phyloP scores from a whole-genome alignment of 2,113 vertebrate species.

The Mesoclemmys tuberculata region DNA sequence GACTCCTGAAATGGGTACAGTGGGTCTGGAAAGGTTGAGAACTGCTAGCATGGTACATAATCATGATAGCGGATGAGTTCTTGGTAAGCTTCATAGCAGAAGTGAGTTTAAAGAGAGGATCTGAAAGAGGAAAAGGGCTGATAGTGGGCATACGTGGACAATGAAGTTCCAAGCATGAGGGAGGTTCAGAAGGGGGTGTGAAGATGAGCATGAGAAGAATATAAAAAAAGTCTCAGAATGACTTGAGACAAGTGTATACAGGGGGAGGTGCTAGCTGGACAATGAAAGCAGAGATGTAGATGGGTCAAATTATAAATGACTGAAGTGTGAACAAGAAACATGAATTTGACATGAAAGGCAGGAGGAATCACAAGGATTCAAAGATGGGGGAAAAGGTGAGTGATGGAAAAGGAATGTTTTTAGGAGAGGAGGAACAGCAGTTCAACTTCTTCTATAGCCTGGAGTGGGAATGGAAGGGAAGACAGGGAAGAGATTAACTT shows the following conservation, averaged over 20 bases:
- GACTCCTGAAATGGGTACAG: too few relatives aligned
- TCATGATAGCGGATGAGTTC: neutral
- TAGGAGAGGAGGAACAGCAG: too few relatives aligned
- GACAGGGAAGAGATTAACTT: neutral
- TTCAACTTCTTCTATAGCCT: too few relatives aligned
- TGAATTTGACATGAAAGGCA: neutral
- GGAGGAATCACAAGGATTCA: neutral
- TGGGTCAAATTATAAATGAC: neutral
- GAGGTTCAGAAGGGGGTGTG: neutral
- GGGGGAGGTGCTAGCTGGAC: neutral
- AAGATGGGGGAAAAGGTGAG: too few relatives aligned
- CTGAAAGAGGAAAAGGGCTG: neutral
- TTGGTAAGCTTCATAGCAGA: neutral
- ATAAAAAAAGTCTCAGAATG: neutral
- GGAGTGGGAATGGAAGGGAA: neutral
- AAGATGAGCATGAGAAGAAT: neutral
- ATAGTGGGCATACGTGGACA: neutral
- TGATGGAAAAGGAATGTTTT: too few relatives aligned
- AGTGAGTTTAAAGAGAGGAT: neutral
- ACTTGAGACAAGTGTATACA: neutral
- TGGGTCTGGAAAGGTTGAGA: too few relatives aligned
- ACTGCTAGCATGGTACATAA: neutral
- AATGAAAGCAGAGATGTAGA: neutral
- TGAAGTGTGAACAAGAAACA: neutral
- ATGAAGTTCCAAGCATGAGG: neutral